Evolutionary conservation across 2,797 vertebrate species (phyloP).

Genomic region (Sphaeramia orbicularis): DNA sequence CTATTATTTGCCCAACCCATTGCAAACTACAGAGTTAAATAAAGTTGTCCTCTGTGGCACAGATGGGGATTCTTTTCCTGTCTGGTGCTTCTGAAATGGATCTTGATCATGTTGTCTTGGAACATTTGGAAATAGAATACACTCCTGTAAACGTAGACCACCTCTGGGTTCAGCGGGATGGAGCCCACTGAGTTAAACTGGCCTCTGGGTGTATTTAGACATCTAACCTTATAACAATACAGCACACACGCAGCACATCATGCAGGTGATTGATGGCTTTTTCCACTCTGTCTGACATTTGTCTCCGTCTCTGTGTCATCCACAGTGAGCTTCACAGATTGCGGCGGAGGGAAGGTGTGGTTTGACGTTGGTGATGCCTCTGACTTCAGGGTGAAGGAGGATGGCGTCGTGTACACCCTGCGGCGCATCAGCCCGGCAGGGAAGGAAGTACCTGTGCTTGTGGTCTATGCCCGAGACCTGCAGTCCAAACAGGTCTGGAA

Average conservation of each 20-base stretch:
- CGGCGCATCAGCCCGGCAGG: slow-evolving; percentile 81
- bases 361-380: slow-evolving; percentile 87
- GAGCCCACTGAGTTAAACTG: not conserved
- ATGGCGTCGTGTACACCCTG: slow-evolving; percentile 87
- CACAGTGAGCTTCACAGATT: slow-evolving; percentile 86
- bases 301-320: slow-evolving; percentile 29
- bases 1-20: no score
- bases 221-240: not conserved
- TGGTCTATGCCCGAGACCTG: slow-evolving; percentile 88
- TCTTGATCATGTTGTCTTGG: not conserved
- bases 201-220: not conserved
- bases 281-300: slow-evolving; percentile 1
- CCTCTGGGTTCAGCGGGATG: not conserved
- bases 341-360: slow-evolving; percentile 85
- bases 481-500: slow-evolving; percentile 90
- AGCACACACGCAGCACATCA: not conserved
- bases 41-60: not conserved
- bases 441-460: slow-evolving; percentile 62
- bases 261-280: slow-evolving; percentile 5
- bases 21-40: no score
- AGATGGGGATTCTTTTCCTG: not conserved
- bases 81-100: not conserved
- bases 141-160: not conserved
- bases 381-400: slow-evolving; percentile 88
- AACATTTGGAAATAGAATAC: not conserved